Base-by-base conservation (phyloP, 2,888 invertebrate species). In the Blera fallax region DNA sequence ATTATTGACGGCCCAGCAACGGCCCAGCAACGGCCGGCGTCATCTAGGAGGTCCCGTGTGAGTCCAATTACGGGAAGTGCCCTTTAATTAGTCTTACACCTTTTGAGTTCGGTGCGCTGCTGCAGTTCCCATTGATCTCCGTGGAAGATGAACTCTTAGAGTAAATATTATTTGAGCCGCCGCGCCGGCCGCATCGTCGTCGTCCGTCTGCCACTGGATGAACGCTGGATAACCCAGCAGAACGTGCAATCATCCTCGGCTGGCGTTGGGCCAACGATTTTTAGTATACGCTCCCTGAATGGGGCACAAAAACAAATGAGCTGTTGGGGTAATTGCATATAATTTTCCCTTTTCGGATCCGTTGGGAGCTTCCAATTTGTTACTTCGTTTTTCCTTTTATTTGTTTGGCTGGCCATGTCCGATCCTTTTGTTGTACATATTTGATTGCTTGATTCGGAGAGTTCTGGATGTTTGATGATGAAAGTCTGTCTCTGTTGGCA, bases 1-100 rank as follows among this genome's bases (percentile, higher is more conserved):
- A 78, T 84, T 84, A 73, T 27, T 48, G 48, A 48, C 67, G 69
- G 32, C 52, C 58, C 29, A 72, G 60, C 11, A 7, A 50, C 8
- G 34, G 54, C 43, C 34, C n/a, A n/a, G n/a, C n/a, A n/a, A n/a
- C n/a, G 67, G 62, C 43, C 56, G 74, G 79, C 80, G 81, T 77
- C 81, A 72, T 85, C 84, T 81, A 81, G 76, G 85, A 77, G 85
- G 85, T 85, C 84, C 69, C 56, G 50, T 74, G 69, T 58, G 79
- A 76, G 67, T 72, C 87, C 82, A 87, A 87, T 87, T 87, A 82
- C 69, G 32, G 27, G 62, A 82, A 87, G 81, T 87, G 87, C 87
- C 82, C 87, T 87, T 87, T 87, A 87, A 87, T 87, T 87, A 87
- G 81, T 87, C 82, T 81, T 82, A 82, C 87, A 87, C 87, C 87